phyloP scores from a whole-genome alignment of 2,888 invertebrate species.

The Spodoptera picta region DNA sequence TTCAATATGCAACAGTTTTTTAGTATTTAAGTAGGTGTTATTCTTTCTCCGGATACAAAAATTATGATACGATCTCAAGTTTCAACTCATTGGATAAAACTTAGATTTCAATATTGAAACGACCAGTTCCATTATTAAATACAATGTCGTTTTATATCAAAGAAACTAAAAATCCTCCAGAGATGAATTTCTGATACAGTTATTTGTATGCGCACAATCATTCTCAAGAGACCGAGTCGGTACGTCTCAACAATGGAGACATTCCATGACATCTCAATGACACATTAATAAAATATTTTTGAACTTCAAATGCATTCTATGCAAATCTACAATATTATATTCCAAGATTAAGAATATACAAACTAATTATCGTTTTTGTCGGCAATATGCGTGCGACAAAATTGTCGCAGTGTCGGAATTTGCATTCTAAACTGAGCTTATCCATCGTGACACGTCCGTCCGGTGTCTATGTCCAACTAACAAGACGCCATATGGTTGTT shows the following conservation, averaged over 20 bases:
- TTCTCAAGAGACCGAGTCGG: slow-evolving; percentile 20
- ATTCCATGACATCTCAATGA: slow-evolving; percentile 28
- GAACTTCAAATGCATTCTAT: slow-evolving; percentile 39
- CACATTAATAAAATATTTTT: slow-evolving; percentile 33
- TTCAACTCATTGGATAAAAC: too few relatives aligned
- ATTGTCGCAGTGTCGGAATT: slow-evolving; percentile 51
- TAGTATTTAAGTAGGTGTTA: too few relatives aligned
- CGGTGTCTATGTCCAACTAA: slow-evolving; percentile 72
- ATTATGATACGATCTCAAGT: too few relatives aligned
- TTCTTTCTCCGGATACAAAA: too few relatives aligned
- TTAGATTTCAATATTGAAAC: too few relatives aligned
- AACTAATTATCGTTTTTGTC: slow-evolving; percentile 50
- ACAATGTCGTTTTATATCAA: background rate
- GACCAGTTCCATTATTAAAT: too few relatives aligned
- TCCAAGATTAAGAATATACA: slow-evolving; percentile 20
- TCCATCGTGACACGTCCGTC: slow-evolving; percentile 67
- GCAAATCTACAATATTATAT: slow-evolving; percentile 25
- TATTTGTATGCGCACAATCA: slow-evolving; percentile 14
- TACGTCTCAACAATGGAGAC: slow-evolving; percentile 18
- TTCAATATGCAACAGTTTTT: too few relatives aligned
- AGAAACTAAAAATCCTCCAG: slow-evolving; percentile 3
- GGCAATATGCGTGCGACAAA: slow-evolving; percentile 42
- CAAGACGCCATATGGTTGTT: slow-evolving; percentile 79
- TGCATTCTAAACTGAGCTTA: slow-evolving; percentile 62
- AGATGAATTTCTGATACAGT: slow-evolving; percentile 6